Evolutionary conservation across 2,113 vertebrate genomes (phyloP).

Genomic region (Myocastor coypus): DNA sequence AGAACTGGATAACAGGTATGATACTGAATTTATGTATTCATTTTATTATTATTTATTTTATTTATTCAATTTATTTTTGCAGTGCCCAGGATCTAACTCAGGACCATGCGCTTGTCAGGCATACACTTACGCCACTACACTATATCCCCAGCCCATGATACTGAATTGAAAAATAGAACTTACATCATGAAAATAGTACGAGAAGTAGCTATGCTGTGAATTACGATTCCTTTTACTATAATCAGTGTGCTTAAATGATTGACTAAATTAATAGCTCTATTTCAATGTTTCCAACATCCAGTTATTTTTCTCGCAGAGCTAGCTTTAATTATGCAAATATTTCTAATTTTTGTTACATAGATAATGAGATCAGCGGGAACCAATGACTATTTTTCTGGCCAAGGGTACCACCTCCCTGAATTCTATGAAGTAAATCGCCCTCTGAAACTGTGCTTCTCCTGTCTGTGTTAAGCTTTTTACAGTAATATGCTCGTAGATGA

Average conservation of each 20-base stretch:
- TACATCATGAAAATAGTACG: background rate
- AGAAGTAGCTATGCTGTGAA: background rate
- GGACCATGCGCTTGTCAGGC: too few species aligned
- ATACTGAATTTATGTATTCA: background rate
- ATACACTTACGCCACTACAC: too few species aligned
- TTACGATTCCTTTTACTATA: background rate
- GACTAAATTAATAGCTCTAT: conserved; percentile 24
- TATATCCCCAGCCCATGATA: background rate
- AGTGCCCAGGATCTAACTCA: too few species aligned
- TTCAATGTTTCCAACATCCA: background rate
- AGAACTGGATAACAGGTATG: background rate
- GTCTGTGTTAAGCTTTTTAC: background rate
- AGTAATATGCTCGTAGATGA: background rate
- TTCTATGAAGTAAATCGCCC: background rate
- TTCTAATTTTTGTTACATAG: background rate
- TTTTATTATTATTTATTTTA: too few species aligned
- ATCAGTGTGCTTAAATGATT: background rate
- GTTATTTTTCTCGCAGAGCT: background rate
- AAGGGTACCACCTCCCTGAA: background rate
- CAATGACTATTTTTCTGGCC: conserved; percentile 40
- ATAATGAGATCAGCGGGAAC: background rate
- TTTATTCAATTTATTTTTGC: too few species aligned
- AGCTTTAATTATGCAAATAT: conserved; percentile 48
- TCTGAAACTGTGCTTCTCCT: background rate
- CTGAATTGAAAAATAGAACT: conserved; percentile 41